Evolutionary conservation across 2,113 vertebrate genomes (phyloP).

Genomic region (Dunckerocampus dactyliophorus): DNA sequence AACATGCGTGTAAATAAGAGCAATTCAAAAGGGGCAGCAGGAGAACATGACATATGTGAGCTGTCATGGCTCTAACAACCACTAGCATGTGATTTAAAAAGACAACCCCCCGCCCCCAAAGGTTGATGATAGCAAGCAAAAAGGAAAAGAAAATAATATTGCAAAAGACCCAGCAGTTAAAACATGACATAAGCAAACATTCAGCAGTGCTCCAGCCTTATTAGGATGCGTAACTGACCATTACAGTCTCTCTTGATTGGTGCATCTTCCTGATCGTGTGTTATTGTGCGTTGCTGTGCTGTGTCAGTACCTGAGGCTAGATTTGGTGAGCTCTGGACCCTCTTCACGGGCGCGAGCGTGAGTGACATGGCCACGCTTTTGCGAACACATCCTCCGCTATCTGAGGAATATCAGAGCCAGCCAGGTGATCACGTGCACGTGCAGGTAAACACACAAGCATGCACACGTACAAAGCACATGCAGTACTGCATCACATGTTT

Average conservation of each 20-base stretch:
- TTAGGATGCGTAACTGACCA: background rate
- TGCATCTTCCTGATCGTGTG: background rate
- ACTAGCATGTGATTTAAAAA: constrained; percentile 13
- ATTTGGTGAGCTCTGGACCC: constrained; percentile 96
- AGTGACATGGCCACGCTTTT: constrained; percentile 89
- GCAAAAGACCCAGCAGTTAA: constrained; percentile 5
- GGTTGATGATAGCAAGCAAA: background rate
- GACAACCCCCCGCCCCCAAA: constrained; percentile 11
- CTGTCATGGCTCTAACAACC: constrained; percentile 11
- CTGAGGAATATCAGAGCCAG: constrained; percentile 83
- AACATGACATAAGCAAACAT: constrained; percentile 24
- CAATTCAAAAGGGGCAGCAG: background rate
- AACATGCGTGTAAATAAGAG: constrained; percentile 1
- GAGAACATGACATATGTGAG: constrained; percentile 8
- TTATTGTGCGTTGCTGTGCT: constrained; percentile 25
- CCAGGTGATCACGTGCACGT: constrained; percentile 55
- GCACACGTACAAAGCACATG: constrained; percentile 73
- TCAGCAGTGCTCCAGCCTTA: constrained; percentile 23
- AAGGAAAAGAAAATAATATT: constrained; percentile 6
- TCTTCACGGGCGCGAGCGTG: constrained; percentile 94
- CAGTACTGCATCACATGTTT: background rate
- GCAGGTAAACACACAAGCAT: constrained; percentile 5
- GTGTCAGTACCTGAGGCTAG: constrained; percentile 89
- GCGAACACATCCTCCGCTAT: constrained; percentile 91
- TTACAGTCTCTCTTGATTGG: background rate